phyloP scores from a whole-genome alignment of 2,888 invertebrate genomes.

The Drosophila picticornis region DNA sequence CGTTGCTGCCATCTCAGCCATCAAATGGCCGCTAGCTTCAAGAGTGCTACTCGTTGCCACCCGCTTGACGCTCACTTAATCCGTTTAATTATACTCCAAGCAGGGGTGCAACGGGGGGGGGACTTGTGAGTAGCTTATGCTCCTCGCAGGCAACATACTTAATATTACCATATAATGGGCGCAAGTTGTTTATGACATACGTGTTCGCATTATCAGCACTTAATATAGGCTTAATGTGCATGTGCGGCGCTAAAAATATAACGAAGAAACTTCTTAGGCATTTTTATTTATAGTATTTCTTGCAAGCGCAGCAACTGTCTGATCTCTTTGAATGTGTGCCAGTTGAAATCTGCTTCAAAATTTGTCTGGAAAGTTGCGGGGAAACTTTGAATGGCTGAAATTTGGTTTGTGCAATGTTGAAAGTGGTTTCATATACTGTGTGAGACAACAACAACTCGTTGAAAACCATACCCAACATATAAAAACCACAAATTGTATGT shows the following conservation, averaged over 20 bases:
- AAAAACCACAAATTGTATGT: background rate
- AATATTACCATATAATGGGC: conserved; percentile 20
- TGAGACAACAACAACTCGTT: background rate
- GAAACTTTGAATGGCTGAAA: background rate
- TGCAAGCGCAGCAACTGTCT: background rate
- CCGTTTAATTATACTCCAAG: conserved; percentile 57
- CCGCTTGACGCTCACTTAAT: conserved; percentile 57
- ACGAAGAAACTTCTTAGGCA: background rate
- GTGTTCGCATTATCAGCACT: conserved; percentile 29
- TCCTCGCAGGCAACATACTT: conserved; percentile 16
- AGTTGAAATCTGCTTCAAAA: background rate
- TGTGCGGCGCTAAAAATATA: background rate
- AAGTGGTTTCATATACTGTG: background rate
- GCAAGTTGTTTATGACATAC: conserved; percentile 34
- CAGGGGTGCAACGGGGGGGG: background rate
- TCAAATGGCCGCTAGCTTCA: conserved; percentile 63
- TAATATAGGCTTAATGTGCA: conserved; percentile 21
- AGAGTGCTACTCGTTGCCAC: conserved; percentile 61
- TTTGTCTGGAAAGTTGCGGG: background rate
- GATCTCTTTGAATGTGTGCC: background rate
- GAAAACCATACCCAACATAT: background rate
- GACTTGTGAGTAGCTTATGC: conserved; percentile 3
- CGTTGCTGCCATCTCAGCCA: conserved; percentile 48
- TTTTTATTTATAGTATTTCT: conserved; percentile 1
- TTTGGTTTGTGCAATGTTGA: background rate